Base-by-base conservation (phyloP, 2,888 invertebrate species). In the Taenaris catops region DNA sequence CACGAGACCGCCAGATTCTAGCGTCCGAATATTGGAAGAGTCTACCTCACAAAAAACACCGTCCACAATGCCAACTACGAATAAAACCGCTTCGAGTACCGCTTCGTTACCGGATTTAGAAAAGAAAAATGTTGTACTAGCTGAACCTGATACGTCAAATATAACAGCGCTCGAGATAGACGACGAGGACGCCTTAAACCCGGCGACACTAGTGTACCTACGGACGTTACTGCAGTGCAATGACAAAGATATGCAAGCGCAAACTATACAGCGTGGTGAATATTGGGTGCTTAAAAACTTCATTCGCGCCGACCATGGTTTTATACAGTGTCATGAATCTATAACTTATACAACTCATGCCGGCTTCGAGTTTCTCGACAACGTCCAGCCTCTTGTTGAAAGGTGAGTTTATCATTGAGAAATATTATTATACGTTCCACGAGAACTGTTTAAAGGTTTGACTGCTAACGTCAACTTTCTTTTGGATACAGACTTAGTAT, bases 301-400 rank as follows among this genome's bases (percentile, higher is more conserved):
- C 65, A 90, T 96, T 48, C 89, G 90, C 20, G 94, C 95, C 38
- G 91, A 91, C 39, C 91, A 91, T 56, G 90, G 90, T 8, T 70
- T 81, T 23, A 68, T 93, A 28, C 88, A 86, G 61, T 96, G 96
- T 75, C 93, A 94, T 75, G 95, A 96, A 74, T 92, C 92, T 50
- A 90, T 97, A 48, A 97, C 97, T 1, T 96, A 96, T 63, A 96
- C 96, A 17, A 97, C 97, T 6, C 97, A 97, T 72, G 96, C 95
- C 2, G 96, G 96, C 60, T 95, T 91, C 79, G 95, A 96, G 52
- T 97, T 96, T 84, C 89, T 97, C 62, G 95, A 96, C 75, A 97
- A 97, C 76, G 88, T 96, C 55, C 90, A 92, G 67, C 95, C 96
- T 41, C 86, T 97, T 55, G 81, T 96, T 63, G 93, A 94, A 66